Conservation (phyloP, 2,113 vertebrate species). For the Neolamprologus falcicula region DNA sequence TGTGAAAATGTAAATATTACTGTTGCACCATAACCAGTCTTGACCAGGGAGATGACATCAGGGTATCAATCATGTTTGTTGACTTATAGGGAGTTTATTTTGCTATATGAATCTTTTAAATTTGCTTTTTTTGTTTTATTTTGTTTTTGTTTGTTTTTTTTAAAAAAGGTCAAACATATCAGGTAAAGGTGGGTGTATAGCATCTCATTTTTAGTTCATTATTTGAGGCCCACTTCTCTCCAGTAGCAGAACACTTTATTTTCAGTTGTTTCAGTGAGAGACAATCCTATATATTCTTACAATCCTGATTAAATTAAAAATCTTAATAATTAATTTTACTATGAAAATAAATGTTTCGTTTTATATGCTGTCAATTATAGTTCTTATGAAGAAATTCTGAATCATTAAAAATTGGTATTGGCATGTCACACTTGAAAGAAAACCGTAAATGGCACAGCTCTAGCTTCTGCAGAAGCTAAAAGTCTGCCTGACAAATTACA, state of each 20-base stretch:
- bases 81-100: neutral
- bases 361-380: neutral
- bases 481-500: neutral
- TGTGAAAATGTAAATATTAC: neutral
- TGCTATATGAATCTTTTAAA: neutral
- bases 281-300: neutral
- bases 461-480: neutral
- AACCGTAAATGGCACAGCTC: neutral
- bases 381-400: neutral
- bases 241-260: neutral
- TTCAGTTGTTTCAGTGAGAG: neutral
- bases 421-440: neutral
- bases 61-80: neutral
- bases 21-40: neutral
- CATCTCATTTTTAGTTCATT: neutral
- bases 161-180: neutral
- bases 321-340: neutral
- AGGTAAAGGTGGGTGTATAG: neutral
- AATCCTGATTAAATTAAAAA: neutral
- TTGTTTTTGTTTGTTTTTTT: rapidly evolving
- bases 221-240: neutral
- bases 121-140: neutral
- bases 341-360: neutral
- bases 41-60: neutral
- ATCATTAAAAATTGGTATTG: neutral